Evolutionary conservation across 1,140 invertebrate species (phyloP).

Genomic region (Formica exsecta): DNA sequence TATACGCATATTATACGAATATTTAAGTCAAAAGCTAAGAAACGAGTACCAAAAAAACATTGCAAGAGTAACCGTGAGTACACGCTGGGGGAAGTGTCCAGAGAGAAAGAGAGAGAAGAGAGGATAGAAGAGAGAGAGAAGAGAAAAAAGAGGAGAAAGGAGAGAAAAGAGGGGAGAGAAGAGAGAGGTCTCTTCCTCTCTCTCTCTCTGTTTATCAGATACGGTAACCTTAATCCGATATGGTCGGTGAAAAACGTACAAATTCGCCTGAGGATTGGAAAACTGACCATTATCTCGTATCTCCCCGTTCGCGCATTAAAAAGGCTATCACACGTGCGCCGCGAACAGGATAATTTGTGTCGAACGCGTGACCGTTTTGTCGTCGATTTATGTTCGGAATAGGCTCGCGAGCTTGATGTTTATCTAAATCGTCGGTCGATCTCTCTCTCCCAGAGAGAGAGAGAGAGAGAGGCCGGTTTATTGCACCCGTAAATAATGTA

Average conservation of each 20-base stretch:
- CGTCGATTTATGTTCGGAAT: slow-evolving; percentile 71
- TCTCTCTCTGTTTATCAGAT: background rate
- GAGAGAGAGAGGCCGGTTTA: slow-evolving; percentile 56
- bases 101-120: too few relatives aligned
- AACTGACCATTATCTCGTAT: slow-evolving; percentile 64
- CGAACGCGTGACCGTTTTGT: slow-evolving; percentile 75
- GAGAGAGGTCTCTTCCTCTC: background rate
- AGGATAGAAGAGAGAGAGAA: too few relatives aligned
- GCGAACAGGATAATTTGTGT: slow-evolving; percentile 75
- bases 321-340: slow-evolving; percentile 68
- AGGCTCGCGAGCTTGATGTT: slow-evolving; percentile 65
- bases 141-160: too few relatives aligned
- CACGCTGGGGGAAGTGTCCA: too few relatives aligned
- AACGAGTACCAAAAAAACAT: too few relatives aligned
- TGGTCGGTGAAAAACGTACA: slow-evolving; percentile 7
- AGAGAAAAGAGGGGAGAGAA: too few relatives aligned
- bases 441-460: slow-evolving; percentile 55
- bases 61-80: too few relatives aligned
- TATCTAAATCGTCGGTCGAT: slow-evolving; percentile 74
- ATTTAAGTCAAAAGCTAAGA: too few relatives aligned
- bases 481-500: slow-evolving; percentile 68
- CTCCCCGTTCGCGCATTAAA: slow-evolving; percentile 43
- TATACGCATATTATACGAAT: too few relatives aligned
- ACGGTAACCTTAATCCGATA: slow-evolving; percentile 25
- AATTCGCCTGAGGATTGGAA: slow-evolving; percentile 65